phyloP scores from a whole-genome alignment of 2,113 vertebrate genomes.

The Gambusia affinis region DNA sequence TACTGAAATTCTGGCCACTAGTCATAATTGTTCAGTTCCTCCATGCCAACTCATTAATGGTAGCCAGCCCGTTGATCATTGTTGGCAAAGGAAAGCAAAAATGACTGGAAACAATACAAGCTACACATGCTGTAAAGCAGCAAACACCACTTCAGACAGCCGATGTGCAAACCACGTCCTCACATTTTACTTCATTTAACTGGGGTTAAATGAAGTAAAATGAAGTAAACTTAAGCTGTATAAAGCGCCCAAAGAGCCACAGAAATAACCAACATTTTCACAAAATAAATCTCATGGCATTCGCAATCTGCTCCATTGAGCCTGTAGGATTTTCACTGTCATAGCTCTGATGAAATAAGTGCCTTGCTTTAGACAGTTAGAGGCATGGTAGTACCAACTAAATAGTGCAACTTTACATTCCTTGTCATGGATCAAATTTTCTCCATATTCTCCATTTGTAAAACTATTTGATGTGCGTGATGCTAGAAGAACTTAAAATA shows the following conservation, averaged over 20 bases:
- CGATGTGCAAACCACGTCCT: slow-evolving; percentile 5
- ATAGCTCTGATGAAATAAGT: slow-evolving; percentile 32
- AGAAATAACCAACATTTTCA: slow-evolving; percentile 23
- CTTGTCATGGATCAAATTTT: slow-evolving; percentile 60
- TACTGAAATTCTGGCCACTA: slow-evolving; percentile 28
- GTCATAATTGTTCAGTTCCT: slow-evolving; percentile 32
- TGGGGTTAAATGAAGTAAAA: no score
- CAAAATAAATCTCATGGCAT: slow-evolving; percentile 27
- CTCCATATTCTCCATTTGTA: slow-evolving; percentile 45
- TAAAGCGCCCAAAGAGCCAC: slow-evolving; percentile 34
- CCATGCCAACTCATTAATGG: slow-evolving; percentile 57
- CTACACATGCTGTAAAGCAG: slow-evolving; percentile 39
- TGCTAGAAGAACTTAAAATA: slow-evolving; percentile 36
- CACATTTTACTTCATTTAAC: slow-evolving; percentile 38
- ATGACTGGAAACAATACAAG: slow-evolving; percentile 19
- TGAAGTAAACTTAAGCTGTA: slow-evolving; percentile 23
- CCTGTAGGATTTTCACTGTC: slow-evolving; percentile 38
- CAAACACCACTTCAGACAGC: slow-evolving; percentile 30
- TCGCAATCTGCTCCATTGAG: slow-evolving; percentile 31
- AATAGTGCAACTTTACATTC: slow-evolving; percentile 79
- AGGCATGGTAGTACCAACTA: slow-evolving; percentile 58
- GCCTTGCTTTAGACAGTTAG: slow-evolving; percentile 53
- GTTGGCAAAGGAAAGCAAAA: slow-evolving; percentile 43
- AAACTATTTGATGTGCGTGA: slow-evolving; percentile 60
- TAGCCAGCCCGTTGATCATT: slow-evolving; percentile 60